Evolutionary conservation across 2,888 invertebrate species (phyloP).

Genomic region (Oscheius sp.): DNA sequence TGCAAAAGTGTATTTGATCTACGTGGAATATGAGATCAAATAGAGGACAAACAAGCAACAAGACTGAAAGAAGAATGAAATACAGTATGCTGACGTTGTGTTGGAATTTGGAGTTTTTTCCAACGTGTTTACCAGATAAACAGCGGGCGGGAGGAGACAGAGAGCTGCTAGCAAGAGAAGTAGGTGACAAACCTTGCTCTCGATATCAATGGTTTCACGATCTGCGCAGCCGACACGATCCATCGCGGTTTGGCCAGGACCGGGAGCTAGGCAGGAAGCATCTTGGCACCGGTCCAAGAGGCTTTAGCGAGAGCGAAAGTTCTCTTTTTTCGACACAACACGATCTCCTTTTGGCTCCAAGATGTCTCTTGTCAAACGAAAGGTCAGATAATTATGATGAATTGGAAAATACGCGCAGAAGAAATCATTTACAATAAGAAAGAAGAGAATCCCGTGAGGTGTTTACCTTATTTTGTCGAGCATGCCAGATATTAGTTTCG

Average conservation of each 20-base stretch:
- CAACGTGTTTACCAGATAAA: too few species aligned
- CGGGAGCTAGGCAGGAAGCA: conserved; percentile 11
- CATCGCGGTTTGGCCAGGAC: conserved; percentile 1
- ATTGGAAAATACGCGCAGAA: neutral
- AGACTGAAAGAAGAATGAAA: too few species aligned
- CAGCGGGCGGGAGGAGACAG: too few species aligned
- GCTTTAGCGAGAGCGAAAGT: neutral
- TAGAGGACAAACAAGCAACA: too few species aligned
- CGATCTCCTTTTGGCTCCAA: neutral
- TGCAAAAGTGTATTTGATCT: too few species aligned
- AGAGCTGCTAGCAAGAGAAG: too few species aligned
- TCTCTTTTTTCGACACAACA: neutral
- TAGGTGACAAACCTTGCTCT: neutral
- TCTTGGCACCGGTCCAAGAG: conserved; percentile 26
- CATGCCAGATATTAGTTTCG: conserved; percentile 6
- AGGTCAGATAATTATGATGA: neutral
- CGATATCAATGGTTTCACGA: neutral
- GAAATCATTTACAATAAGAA: neutral
- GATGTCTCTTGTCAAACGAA: neutral
- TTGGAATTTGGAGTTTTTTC: too few species aligned
- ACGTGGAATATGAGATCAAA: too few species aligned
- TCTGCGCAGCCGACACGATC: conserved; percentile 16
- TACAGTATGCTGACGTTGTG: too few species aligned
- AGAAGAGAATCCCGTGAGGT: neutral
- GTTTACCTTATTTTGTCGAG: conserved; percentile 10